These are phyloP conservation scores for Rhinolophus sinicus DNA, from an alignment of 2,113 vertebrate species.

Conservation along the genomic window DNA sequence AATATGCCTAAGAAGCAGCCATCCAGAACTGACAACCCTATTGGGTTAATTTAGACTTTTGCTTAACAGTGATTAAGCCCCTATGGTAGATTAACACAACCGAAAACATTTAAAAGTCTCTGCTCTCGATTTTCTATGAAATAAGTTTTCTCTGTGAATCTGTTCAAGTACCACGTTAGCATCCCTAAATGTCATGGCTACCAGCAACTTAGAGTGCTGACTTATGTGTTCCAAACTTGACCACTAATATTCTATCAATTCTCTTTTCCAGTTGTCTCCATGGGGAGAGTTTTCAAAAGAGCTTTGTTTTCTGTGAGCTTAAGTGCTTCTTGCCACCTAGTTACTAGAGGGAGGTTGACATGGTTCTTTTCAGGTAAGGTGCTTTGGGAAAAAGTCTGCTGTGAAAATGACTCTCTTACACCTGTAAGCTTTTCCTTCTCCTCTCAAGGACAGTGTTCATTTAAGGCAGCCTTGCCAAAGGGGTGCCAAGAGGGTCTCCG, in stretches of 20 bases:
- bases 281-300: neutral
- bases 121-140: neutral
- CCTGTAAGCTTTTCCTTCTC: neutral
- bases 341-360: neutral
- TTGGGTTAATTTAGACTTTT: neutral
- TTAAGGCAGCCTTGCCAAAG: constrained; percentile 40
- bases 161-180: neutral
- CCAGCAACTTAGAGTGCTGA: neutral
- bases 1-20: neutral
- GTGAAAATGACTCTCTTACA: neutral
- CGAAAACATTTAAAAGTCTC: neutral
- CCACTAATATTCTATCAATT: neutral
- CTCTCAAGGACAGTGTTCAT: constrained; percentile 17
- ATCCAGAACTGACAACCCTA: neutral
- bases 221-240: neutral
- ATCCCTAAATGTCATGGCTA: neutral
- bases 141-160: neutral
- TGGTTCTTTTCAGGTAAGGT: neutral
- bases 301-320: neutral
- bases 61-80: neutral
- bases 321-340: neutral
- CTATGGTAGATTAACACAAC: neutral
- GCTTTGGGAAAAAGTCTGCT: neutral
- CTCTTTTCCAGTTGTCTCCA: constrained; percentile 33
- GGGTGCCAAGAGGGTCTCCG: constrained; percentile 57